Conservation (phyloP, 2,113 vertebrate genomes). For the Oncorhynchus nerka region DNA sequence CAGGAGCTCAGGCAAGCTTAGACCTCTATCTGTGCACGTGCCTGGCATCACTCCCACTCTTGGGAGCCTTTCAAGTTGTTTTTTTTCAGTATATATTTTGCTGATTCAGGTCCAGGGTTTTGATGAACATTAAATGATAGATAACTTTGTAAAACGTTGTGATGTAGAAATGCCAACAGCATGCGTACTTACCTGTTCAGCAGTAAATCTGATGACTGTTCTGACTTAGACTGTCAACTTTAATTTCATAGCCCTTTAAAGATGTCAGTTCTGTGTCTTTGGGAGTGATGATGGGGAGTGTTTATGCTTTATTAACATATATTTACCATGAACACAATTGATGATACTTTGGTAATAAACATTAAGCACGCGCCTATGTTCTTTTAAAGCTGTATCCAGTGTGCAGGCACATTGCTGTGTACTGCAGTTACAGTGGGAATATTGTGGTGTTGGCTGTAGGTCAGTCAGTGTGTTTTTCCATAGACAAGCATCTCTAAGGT, state of each 20-base stretch:
- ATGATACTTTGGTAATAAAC: not conserved
- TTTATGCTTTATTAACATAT: not conserved
- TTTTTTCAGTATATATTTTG: too few species aligned
- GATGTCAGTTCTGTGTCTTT: not conserved
- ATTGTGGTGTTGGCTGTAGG: not conserved
- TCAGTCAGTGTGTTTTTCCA: not conserved
- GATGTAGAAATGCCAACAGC: too few species aligned
- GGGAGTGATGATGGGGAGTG: not conserved
- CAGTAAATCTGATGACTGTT: not conserved
- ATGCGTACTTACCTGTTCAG: not conserved
- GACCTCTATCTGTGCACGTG: too few species aligned
- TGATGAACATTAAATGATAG: too few species aligned
- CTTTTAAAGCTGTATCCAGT: too few species aligned
- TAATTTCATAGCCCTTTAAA: not conserved
- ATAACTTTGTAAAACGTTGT: too few species aligned
- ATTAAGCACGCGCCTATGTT: not conserved
- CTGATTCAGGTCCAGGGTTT: too few species aligned
- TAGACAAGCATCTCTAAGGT: not conserved
- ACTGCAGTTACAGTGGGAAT: too few species aligned
- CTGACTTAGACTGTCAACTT: not conserved
- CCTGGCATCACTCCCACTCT: too few species aligned
- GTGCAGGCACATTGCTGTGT: too few species aligned
- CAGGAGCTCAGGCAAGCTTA: too few species aligned
- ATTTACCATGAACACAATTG: not conserved
- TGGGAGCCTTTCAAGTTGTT: too few species aligned